Percentiles rank a stretch among this genome's conserved stretches.
Conservation (phyloP, 2,113 vertebrate genomes). For the Terrapene triunguis region DNA sequence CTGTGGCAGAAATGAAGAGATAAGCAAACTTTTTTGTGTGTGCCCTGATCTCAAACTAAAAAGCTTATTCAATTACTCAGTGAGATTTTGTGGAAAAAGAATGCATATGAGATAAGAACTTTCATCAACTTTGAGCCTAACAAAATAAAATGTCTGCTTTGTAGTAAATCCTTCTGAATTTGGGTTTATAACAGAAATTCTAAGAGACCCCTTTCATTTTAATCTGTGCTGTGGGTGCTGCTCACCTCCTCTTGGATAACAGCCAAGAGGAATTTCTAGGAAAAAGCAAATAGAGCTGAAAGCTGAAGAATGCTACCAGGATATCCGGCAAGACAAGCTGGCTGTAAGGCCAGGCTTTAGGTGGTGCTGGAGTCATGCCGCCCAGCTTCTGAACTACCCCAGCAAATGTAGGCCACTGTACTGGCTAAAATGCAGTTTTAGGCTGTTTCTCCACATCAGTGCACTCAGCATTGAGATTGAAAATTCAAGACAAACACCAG, state of each 20-base stretch:
- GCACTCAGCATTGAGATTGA: not conserved
- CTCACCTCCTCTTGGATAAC: not conserved
- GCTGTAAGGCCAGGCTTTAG: not conserved
- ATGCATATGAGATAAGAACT: not conserved
- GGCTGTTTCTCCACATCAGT: not conserved
- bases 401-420: not conserved
- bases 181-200: not conserved
- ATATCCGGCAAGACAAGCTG: not conserved
- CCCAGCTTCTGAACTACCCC: not conserved
- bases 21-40: no score
- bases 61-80: not conserved
- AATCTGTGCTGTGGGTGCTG: not conserved
- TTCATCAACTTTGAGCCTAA: not conserved
- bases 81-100: not conserved
- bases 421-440: not conserved
- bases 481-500: not conserved
- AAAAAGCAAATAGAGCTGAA: not conserved
- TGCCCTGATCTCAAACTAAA: not conserved
- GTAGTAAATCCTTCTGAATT: not conserved
- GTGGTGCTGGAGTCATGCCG: not conserved
- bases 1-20: not conserved
- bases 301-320: not conserved
- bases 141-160: not conserved
- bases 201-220: not conserved
- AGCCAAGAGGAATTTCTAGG: not conserved